Base-by-base conservation (phyloP, 2,113 vertebrate genomes). In the Lontra canadensis region DNA sequence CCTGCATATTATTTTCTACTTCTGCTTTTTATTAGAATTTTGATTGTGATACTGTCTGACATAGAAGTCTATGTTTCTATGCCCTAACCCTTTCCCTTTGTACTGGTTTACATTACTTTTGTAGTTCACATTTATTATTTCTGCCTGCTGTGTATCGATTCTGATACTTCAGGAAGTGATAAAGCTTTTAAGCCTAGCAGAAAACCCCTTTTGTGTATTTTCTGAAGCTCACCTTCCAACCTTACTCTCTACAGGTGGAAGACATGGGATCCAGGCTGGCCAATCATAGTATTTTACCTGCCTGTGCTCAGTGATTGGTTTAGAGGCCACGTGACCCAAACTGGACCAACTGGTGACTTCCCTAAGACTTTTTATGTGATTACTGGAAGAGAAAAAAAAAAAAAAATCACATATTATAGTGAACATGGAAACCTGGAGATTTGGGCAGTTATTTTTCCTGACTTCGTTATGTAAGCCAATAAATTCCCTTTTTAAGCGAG, bases 11-110 rank as follows among this genome's bases (percentile, higher is more conserved):
- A 76, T 88, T 95, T 94, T 83, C 84, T 89, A 69, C 55, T 82
- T 94, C 57, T 84, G 26, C 67, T 6, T 89, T 96, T 96, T 39
- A 6, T 86, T 69, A 69, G 67, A 57, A 95, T 63, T 94, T 90
- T 93, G 36, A 91, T 81, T 59, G 29, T 78, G 39, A 42, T 74
- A 61, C 76, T 90, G 85, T 92, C 69, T 90, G 52, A 95, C 59
- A 88, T 29, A 55, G 3, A 87, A 87, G 79, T 39, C 42, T 73
- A 67, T 67, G 36, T 85, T 83, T 87, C 57, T 69, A 26, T 63
- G 42, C 49, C 85, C 5, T 55, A 18, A 55, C 44, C 71, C 25
- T 87, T 63, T 92, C 71, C 44, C 20, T 87, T 82, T n/a, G 3
- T 73, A 67, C 25, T 42, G 79, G 57, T 34, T 92, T 92, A 63